Conservation (phyloP, 2,797 vertebrate species). For the Notolepis coatsorum region DNA sequence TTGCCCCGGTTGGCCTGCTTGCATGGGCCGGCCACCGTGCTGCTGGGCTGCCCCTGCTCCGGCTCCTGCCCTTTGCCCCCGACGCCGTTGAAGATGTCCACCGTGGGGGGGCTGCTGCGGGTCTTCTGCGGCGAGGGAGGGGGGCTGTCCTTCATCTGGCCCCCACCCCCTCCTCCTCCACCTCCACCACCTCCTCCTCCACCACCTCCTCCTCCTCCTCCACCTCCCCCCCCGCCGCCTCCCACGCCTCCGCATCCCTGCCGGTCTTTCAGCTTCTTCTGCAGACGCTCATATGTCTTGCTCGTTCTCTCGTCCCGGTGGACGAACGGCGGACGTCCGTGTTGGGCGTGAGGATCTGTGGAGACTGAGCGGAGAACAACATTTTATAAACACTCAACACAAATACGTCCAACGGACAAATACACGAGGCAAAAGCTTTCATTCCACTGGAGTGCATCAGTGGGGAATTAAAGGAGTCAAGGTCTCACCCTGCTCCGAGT, state of each 20-base stretch:
- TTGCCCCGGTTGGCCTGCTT: slow-evolving; percentile 81
- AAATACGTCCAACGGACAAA: neutral
- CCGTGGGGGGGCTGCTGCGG: slow-evolving; percentile 75
- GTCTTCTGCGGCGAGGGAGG: slow-evolving; percentile 93
- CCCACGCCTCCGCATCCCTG: too few species aligned
- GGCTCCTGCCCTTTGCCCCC: slow-evolving; percentile 72
- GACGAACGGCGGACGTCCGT: slow-evolving; percentile 88
- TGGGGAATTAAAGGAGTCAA: neutral
- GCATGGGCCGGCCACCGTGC: slow-evolving; percentile 75
- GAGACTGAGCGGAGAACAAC: slow-evolving; percentile 61
- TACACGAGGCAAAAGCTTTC: neutral
- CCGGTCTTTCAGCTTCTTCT: slow-evolving; percentile 96
- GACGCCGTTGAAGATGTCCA: slow-evolving; percentile 87
- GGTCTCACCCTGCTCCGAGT: slow-evolving; percentile 93
- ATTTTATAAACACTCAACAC: slow-evolving; percentile 7
- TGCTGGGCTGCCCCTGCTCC: slow-evolving; percentile 80
- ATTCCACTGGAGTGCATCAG: too few species aligned
- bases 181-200: slow-evolving; percentile 70
- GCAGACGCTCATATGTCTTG: slow-evolving; percentile 95
- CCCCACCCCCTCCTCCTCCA: slow-evolving; percentile 77
- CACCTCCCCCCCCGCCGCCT: slow-evolving; percentile 68
- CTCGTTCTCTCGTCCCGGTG: slow-evolving; percentile 93
- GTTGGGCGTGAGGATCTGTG: slow-evolving; percentile 89
- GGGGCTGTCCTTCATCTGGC: slow-evolving; percentile 92
- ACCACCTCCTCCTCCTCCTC: slow-evolving; percentile 73